phyloP scores from a whole-genome alignment of 2,797 vertebrate genomes.

The Phoeniculus purpureus region DNA sequence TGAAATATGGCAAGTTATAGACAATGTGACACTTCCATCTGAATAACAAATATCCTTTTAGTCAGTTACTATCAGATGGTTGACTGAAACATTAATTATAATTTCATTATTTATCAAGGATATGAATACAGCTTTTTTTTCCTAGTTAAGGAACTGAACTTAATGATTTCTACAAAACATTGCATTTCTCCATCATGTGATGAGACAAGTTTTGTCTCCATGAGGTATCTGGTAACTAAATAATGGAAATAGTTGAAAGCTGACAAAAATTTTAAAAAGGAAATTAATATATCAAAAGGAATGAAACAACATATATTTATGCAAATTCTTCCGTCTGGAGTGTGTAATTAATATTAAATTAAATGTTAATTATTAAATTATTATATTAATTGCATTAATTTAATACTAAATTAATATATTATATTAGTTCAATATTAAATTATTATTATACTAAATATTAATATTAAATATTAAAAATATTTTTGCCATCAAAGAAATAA shows the following conservation, averaged over 20 bases:
- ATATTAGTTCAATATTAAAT: no score
- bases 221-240: not conserved
- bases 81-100: conserved; percentile 31
- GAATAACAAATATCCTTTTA: conserved; percentile 20
- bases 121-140: not conserved
- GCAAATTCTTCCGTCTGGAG: not conserved
- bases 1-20: not conserved
- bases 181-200: not conserved
- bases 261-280: not conserved
- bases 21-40: conserved; percentile 10
- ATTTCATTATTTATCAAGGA: conserved; percentile 53
- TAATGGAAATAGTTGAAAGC: not conserved
- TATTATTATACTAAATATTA: no score
- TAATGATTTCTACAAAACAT: conserved; percentile 14
- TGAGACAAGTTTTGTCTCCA: not conserved
- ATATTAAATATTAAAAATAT: no score
- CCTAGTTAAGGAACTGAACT: not conserved
- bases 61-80: conserved; percentile 3
- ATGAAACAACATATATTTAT: not conserved
- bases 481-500: not conserved
- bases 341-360: not conserved
- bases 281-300: not conserved
- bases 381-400: no score
- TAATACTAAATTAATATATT: no score
- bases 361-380: no score